Evolutionary conservation across 2,797 vertebrate genomes (phyloP).

Genomic region (Coregonus sp.): DNA sequence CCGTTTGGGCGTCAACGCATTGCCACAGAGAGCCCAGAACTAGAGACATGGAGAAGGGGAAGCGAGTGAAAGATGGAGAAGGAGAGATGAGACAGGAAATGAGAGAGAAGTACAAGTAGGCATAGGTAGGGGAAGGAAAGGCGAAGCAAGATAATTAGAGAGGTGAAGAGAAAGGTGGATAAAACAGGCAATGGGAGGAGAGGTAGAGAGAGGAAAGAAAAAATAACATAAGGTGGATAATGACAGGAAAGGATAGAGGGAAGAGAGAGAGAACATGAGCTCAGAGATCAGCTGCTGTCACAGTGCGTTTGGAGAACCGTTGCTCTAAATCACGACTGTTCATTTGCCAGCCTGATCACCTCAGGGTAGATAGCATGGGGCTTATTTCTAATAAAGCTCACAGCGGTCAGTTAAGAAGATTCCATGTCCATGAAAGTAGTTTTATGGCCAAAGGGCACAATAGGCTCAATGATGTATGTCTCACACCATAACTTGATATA

Average conservation of each 20-base stretch:
- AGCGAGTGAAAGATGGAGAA: neutral
- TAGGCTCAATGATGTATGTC: neutral
- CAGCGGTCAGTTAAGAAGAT: neutral
- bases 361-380: neutral
- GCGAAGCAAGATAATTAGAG: neutral
- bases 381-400: neutral
- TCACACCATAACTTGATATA: too few species aligned
- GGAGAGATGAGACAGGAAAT: neutral
- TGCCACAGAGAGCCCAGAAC: conserved; percentile 96
- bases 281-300: neutral
- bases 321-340: neutral
- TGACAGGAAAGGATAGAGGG: neutral
- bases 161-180: neutral
- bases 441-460: neutral
- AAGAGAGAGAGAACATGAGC: neutral
- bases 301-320: neutral
- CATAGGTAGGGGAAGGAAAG: neutral
- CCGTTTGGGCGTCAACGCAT: conserved; percentile 90
- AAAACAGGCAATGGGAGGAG: neutral
- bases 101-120: neutral
- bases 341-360: neutral
- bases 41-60: conserved; percentile 41
- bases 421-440: neutral
- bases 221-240: neutral
- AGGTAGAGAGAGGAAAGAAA: neutral